Conservation (phyloP, 2,113 vertebrate species). For the Pluvianellus socialis region DNA sequence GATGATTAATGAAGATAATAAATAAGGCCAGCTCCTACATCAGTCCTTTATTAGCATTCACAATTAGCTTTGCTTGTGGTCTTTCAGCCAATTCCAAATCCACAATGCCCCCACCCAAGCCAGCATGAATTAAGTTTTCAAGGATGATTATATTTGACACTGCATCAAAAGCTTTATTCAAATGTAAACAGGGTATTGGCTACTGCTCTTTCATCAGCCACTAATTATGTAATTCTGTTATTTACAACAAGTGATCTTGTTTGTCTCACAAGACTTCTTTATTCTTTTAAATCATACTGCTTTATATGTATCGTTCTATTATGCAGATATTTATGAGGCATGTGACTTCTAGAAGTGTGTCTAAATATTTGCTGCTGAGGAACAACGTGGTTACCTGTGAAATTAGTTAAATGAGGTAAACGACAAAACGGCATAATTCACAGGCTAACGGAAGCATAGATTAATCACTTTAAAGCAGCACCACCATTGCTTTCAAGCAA, state of each 20-base stretch:
- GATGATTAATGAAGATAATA: conserved; percentile 26
- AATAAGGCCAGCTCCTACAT: background rate
- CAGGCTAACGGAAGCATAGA: background rate
- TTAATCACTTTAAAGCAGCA: background rate
- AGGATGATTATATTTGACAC: conserved; percentile 14
- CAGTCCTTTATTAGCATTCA: conserved; percentile 4
- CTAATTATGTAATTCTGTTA: conserved; percentile 27
- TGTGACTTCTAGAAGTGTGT: background rate
- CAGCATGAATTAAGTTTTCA: conserved; percentile 18
- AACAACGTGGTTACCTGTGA: background rate
- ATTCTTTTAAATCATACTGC: background rate
- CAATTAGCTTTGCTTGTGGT: conserved; percentile 1
- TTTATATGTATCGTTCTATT: background rate
- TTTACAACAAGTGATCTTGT: background rate
- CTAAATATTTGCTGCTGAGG: background rate
- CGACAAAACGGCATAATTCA: background rate
- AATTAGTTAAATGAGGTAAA: background rate
- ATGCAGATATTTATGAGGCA: background rate
- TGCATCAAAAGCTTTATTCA: conserved; percentile 41
- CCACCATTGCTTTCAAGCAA: conserved; percentile 1
- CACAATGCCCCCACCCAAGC: background rate
- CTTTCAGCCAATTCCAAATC: conserved; percentile 29
- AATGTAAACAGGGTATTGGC: background rate
- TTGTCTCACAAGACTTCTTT: background rate
- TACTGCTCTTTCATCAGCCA: background rate